A percentile compares a stretch with the other conserved stretches of the same genome.
Conservation (phyloP, 2,113 vertebrate species). For the Epinephelus moara region DNA sequence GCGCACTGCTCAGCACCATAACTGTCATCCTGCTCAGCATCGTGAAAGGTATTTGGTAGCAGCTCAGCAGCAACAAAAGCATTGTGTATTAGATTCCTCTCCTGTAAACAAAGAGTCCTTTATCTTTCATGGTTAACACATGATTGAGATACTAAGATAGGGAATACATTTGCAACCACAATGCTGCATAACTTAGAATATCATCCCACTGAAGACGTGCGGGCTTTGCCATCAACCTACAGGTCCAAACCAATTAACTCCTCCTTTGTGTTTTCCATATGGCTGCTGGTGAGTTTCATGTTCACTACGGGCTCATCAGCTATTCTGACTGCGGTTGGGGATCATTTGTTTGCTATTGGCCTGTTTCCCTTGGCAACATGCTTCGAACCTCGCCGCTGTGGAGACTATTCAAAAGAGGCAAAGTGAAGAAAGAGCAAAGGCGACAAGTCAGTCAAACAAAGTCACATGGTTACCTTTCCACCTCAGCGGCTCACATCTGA, state of each 20-base stretch:
- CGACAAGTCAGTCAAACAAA: slow-evolving; percentile 41
- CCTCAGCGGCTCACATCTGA: slow-evolving; percentile 26
- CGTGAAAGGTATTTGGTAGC: slow-evolving; percentile 5
- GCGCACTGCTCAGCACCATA: slow-evolving; percentile 20
- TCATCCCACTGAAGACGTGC: neutral
- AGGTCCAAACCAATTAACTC: slow-evolving; percentile 9
- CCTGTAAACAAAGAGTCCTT: slow-evolving; percentile 45
- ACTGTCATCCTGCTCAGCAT: slow-evolving; percentile 15
- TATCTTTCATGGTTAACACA: slow-evolving; percentile 29
- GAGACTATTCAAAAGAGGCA: slow-evolving; percentile 66
- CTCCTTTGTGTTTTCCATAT: slow-evolving; percentile 55
- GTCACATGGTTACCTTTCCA: slow-evolving; percentile 45
- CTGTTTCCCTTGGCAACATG: slow-evolving; percentile 72
- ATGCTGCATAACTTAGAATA: slow-evolving; percentile 43
- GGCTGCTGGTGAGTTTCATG: slow-evolving; percentile 63
- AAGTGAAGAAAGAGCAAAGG: slow-evolving; percentile 37
- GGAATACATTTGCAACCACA: slow-evolving; percentile 45
- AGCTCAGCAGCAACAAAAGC: slow-evolving; percentile 38
- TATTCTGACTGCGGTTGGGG: slow-evolving; percentile 51
- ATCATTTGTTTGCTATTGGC: slow-evolving; percentile 73
- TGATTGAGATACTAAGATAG: neutral
- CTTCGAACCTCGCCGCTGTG: slow-evolving; percentile 24
- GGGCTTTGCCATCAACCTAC: slow-evolving; percentile 20
- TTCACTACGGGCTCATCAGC: slow-evolving; percentile 54
- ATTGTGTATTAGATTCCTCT: slow-evolving; percentile 27